Conservation (phyloP, 2,888 invertebrate species). For the Lysandra bellargus region DNA sequence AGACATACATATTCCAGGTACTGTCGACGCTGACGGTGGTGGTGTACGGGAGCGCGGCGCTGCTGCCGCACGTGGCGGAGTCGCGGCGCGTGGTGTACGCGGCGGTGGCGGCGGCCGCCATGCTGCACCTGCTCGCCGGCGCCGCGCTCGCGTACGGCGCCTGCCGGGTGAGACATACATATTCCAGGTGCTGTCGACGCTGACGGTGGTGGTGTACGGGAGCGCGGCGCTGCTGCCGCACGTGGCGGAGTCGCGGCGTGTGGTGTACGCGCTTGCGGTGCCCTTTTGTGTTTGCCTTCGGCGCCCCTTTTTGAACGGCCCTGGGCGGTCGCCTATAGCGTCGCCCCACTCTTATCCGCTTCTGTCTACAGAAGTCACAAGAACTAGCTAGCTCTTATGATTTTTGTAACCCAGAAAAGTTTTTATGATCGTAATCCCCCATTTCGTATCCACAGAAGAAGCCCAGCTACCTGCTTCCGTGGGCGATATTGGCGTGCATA, state of each 20-base stretch:
- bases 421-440: background rate
- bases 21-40: slow-evolving; percentile 46
- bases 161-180: slow-evolving; percentile 52
- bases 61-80: slow-evolving; percentile 42
- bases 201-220: slow-evolving; percentile 50
- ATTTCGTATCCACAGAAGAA: slow-evolving; percentile 50
- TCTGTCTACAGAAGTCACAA: no score
- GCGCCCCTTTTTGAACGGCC: no score
- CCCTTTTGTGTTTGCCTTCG: no score
- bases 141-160: slow-evolving; percentile 57
- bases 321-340: no score
- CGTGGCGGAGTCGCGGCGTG: no score
- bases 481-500: slow-evolving; percentile 56
- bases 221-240: slow-evolving; percentile 48
- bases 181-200: slow-evolving; percentile 51
- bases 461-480: slow-evolving; percentile 56
- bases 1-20: slow-evolving; percentile 48
- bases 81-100: slow-evolving; percentile 38
- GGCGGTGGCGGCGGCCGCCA: slow-evolving; percentile 46
- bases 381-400: no score
- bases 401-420: background rate
- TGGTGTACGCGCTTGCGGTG: no score
- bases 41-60: slow-evolving; percentile 53
- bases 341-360: no score
- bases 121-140: slow-evolving; percentile 50